Evolutionary conservation across 64 coral and sea anemone species (phyloP), one percentile per base, ranked within the genome.

Genomic region (Pocillopora verrucosa): DNA sequence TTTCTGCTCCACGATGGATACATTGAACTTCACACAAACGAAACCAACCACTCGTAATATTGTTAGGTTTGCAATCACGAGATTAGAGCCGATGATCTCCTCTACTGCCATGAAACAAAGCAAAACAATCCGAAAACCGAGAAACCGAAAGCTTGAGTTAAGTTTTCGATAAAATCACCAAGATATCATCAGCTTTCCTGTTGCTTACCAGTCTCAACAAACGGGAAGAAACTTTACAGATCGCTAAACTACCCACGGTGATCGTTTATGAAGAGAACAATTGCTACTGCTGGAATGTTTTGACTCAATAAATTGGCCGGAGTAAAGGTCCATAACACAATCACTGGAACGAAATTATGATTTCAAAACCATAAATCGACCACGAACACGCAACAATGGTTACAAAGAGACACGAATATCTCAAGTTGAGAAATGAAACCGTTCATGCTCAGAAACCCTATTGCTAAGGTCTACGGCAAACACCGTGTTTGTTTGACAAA

Each of bases 241-340:
- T 75, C 35, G 35, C 4, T 38, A 3, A 56, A 16, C 45, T 16
- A 85, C 82, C 19, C 38, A 26, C 22, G 36, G 64, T 35, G 38
- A 24, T 67, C 16, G 67, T 72, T 85, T 85, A 38, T 68, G 26
- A 45, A 57, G 26, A 13, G 64, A 72, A 85, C 82, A 85, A 85
- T 83, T 72, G 64, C 51, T 11, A 85, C 37, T 17, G 22, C 9
- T 58, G 82, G 82, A 72, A 85, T 56, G 82, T 85, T 72, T 85
- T 57, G 61, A 79, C 77, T 59, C n/a, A 41, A 20, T 20, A 59
- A 79, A 24, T 59, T 22, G 51, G 17, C n/a, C 30, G 25, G 77
- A 26, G 9, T 15, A 58, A 58, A 77, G 75, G 22, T 13, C 36
- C 34, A 36, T n/a, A 59, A 10, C 7, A 11, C 76, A 79, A 20